Base-by-base conservation (phyloP, 1,140 invertebrate species). In the Venustaconcha ellipsiformis region DNA sequence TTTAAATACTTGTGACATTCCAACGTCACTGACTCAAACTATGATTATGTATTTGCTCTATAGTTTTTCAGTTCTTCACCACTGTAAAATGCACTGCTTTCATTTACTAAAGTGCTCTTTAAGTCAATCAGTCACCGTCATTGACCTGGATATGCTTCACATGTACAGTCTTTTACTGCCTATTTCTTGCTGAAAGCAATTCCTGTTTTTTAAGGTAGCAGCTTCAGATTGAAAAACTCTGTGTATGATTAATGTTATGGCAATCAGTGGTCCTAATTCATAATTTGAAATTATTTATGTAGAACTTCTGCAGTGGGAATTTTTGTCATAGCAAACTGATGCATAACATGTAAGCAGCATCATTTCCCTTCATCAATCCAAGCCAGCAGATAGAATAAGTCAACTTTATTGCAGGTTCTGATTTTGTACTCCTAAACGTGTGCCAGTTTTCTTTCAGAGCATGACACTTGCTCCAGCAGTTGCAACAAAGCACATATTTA, bases 341-440 rank as follows among this genome's bases (percentile, higher is more conserved):
- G n/a, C 56, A 60, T 57, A 74, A 55, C 56, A 20, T n/a, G 57
- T 65, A 56, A 15, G 65, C 69, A 72, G 70, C 70, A n/a, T 30
- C 17, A 62, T 11, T 62, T 55, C 14, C 70, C 63, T 72, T 64
- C 30, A 1, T 72, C n/a, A 72, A 20, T 4, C 70, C 70, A 62
- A 72, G 59, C 70, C 60, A 64, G 12, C 70, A 26, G 55, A 72
- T 72, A 30, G 59, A 72, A 56, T 72, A 64, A 23, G n/a, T n/a
- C n/a, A n/a, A n/a, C n/a, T n/a, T n/a, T n/a, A n/a, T n/a, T n/a
- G n/a, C n/a, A n/a, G n/a, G n/a, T n/a, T n/a, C n/a, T n/a, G n/a
- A n/a, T 8, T 37, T 37, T 37, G 37, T 37, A 37, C 8, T 37
- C 8, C 5, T 37, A 37, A 5, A 37, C 1, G 5, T 37, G 8